Percentiles rank a stretch among this genome's conserved stretches.
These are phyloP conservation scores for Hydra vulgaris DNA, from an alignment of 30 jellyfish, hydroid and myxozoan genomes.

Conservation along the genomic window DNA sequence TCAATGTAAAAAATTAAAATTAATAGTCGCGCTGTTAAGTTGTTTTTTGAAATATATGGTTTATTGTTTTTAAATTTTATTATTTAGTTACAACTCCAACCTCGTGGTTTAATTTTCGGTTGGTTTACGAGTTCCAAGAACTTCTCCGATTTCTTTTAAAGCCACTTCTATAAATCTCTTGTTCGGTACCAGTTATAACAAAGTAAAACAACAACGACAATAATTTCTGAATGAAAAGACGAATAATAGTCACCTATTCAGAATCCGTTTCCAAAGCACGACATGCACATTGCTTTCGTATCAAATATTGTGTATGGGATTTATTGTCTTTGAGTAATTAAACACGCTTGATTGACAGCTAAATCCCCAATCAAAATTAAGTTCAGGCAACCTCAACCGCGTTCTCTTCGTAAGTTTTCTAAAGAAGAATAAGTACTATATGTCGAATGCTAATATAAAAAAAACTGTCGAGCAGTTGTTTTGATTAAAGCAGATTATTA, in stretches of 20 bases:
- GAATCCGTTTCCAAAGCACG: conserved; percentile 16
- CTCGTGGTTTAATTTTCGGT: conserved; percentile 22
- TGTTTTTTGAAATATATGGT: too few relatives aligned
- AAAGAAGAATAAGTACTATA: neutral
- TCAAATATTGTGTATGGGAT: conserved; percentile 17
- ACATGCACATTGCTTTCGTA: conserved; percentile 35
- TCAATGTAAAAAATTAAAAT: neutral
- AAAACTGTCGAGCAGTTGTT: neutral
- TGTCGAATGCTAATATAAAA: neutral
- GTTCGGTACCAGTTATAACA: conserved; percentile 40
- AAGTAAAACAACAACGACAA: conserved; percentile 35
- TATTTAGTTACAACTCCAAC: neutral
- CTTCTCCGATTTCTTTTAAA: conserved; percentile 28
- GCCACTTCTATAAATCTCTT: conserved; percentile 21
- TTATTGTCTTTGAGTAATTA: conserved; percentile 29
- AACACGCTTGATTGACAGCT: conserved; percentile 35
- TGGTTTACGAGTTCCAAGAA: conserved; percentile 34
- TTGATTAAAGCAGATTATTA: neutral
- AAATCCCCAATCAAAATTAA: conserved; percentile 21
- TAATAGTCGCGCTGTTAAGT: neutral
- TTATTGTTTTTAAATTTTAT: neutral
- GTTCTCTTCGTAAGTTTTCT: neutral
- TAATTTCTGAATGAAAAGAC: conserved; percentile 36
- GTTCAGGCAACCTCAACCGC: neutral
- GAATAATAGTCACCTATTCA: conserved; percentile 45